Base-by-base conservation (phyloP, 2,888 invertebrate genomes). In the Cinara cedri region DNA sequence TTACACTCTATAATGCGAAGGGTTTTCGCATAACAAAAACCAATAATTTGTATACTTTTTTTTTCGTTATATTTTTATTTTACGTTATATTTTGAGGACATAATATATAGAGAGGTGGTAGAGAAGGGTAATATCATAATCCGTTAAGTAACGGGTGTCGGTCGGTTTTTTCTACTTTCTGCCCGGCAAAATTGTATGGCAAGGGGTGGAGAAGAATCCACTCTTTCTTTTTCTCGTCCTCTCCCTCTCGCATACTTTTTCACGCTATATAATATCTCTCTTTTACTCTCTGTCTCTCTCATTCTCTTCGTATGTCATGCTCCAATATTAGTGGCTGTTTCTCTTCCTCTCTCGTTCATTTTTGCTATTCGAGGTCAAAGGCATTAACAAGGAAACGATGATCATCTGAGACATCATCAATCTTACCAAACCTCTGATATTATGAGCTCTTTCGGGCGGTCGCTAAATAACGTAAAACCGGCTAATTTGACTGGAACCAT, bases 361-460 rank as follows among this genome's bases (percentile, higher is more conserved):
- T 66, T 78, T 68, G 57, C 21, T 49, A 68, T 49, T 49, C 60
- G 49, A 68, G 68, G 49, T 57, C 76, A 78, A 51, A 68, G 26
- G 57, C 57, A 78, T 78, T 78, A 78, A 78, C 68, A 68, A 78
- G 76, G 60, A 78, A 78, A 78, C 76, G 76, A 78, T 78, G 68
- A 78, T 78, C 68, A 68, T 78, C 76, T 60, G 76, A 68, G 76
- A 78, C 76, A 78, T 78, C 76, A 78, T 78, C 76, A 78, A 78
- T 78, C 76, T 78, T 78, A 46, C 68, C 68, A 68, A 68, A 60
- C 66, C 68, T 60, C 76, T 68, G 68, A 78, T 78, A 78, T 78
- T 78, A 70, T 78, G 68, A 60, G 68, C 26, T 57, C 57, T 60
- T 16, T 66, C 46, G 62, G 49, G 21, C 21, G 51, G 51, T 63